Conservation (phyloP, 1,140 invertebrate genomes). For the Lucilia sericata region DNA sequence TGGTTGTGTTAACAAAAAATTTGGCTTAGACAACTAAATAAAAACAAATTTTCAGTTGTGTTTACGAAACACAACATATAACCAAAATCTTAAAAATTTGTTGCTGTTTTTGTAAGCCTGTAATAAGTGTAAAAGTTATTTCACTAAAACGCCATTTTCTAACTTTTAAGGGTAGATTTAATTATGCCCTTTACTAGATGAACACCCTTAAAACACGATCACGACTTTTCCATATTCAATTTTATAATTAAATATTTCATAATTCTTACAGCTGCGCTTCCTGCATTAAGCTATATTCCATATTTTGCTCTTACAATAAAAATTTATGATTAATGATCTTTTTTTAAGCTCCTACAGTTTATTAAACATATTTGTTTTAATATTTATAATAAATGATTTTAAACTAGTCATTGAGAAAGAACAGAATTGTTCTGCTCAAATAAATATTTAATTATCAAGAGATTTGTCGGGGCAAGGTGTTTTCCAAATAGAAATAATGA, state of each 20-base stretch:
- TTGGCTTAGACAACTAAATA: too few species aligned
- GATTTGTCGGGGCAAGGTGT: constrained; percentile 26
- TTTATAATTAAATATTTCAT: neutral
- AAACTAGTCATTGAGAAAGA: neutral
- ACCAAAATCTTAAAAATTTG: too few species aligned
- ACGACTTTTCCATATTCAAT: too few species aligned
- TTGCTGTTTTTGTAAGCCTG: too few species aligned
- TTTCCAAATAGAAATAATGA: neutral
- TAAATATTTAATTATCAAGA: constrained; percentile 31
- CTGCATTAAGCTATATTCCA: neutral
- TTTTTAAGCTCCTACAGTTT: neutral
- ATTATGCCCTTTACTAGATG: too few species aligned
- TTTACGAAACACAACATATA: too few species aligned
- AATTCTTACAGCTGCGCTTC: constrained; percentile 5
- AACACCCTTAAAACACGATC: too few species aligned
- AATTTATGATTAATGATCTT: constrained; percentile 25
- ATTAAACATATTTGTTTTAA: constrained; percentile 23
- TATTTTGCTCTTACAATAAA: neutral
- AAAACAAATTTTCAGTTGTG: too few species aligned
- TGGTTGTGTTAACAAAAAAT: too few species aligned
- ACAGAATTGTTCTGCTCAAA: neutral
- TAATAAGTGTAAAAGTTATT: too few species aligned
- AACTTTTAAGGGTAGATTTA: too few species aligned
- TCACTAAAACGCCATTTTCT: too few species aligned
- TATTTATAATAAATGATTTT: constrained; percentile 19